Base-by-base conservation (phyloP, 1,140 invertebrate species). In the Drosophila guanche region DNA sequence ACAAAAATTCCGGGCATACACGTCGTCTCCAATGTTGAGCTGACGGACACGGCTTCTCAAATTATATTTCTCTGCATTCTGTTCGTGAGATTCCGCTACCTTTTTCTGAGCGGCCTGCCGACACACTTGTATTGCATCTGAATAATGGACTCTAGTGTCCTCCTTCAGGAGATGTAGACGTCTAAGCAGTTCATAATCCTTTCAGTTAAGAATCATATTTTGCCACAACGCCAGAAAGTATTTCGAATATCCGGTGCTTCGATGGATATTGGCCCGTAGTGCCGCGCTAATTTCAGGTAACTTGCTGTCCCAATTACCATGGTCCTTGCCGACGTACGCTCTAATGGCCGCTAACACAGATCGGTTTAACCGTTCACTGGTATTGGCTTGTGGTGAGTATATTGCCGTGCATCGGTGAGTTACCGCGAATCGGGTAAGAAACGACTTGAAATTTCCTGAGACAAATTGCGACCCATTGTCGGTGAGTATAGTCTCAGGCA, bases 201-300 rank as follows among this genome's bases (percentile, higher is more conserved):
- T 16, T 27, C 65, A 52, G 23, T 62, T 55, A 2, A 47, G n/a
- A 4, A 74, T 22, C 71, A 62, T 74, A 14, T 62, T 70, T 14
- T 70, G 59, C 0, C 59, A 57, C 12, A 69, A 74, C 2, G 14
- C 25, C 1, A 43, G n/a, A 25, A 67, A 56, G 25, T 60, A 67
- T 0, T 55, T 55, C 0, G 55, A 58, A 27, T 23, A 47, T 3
- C 62, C 62, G 2, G 60, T 55, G 2, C 61, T 67, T 29, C 20
- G 10, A 5, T 66, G 55, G 14, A 66, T 10, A 6, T 12, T 58
- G 3, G 33, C 20, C 23, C 51, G 43, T 5, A 72, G 2, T 0
- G 69, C 33, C 0, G 14, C 51, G 8, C 50, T 60, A 5, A 74
- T 62, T 16, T 42, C 50, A 16, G 37, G 7, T 8, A 70, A 8